phyloP scores from a whole-genome alignment of 2,797 vertebrate genomes.

The Naso thynnoides region DNA sequence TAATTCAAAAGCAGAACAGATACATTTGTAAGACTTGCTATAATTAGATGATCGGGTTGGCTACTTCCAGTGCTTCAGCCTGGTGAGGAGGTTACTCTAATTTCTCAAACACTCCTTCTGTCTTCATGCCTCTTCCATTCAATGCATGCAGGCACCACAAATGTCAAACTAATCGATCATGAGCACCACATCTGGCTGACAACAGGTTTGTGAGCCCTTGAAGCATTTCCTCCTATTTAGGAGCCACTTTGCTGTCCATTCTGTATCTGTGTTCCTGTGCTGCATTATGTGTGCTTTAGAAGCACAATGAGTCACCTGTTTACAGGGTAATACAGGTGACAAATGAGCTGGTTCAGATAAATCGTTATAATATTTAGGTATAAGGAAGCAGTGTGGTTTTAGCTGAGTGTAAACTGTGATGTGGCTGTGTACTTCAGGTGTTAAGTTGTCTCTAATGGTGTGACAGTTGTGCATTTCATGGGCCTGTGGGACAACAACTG shows the following conservation, averaged over 20 bases:
- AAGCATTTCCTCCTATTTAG: slow-evolving; percentile 14
- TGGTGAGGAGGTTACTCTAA: slow-evolving; percentile 39
- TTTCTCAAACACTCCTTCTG: slow-evolving; percentile 1
- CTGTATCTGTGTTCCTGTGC: neutral
- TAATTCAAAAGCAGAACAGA: slow-evolving; percentile 5
- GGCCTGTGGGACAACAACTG: neutral
- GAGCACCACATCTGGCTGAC: slow-evolving; percentile 41
- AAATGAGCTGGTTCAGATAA: slow-evolving; percentile 27
- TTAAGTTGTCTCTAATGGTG: slow-evolving; percentile 4
- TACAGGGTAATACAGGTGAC: slow-evolving; percentile 1
- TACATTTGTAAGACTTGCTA: neutral
- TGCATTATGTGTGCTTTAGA: slow-evolving; percentile 8
- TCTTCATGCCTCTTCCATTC: neutral
- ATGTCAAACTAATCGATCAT: slow-evolving; percentile 49
- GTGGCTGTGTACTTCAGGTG: slow-evolving; percentile 5
- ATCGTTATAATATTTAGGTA: slow-evolving; percentile 16
- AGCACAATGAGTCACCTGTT: slow-evolving; percentile 16
- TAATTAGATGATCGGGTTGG: slow-evolving; percentile 30
- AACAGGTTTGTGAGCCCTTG: slow-evolving; percentile 7
- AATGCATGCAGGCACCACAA: slow-evolving; percentile 21
- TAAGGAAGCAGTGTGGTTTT: neutral
- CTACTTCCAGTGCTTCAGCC: slow-evolving; percentile 14
- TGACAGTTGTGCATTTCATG: slow-evolving; percentile 4
- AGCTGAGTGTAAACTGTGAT: neutral
- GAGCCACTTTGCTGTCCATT: neutral